Conservation (phyloP, 2,888 invertebrate genomes). For the Plagodis dolabraria region DNA sequence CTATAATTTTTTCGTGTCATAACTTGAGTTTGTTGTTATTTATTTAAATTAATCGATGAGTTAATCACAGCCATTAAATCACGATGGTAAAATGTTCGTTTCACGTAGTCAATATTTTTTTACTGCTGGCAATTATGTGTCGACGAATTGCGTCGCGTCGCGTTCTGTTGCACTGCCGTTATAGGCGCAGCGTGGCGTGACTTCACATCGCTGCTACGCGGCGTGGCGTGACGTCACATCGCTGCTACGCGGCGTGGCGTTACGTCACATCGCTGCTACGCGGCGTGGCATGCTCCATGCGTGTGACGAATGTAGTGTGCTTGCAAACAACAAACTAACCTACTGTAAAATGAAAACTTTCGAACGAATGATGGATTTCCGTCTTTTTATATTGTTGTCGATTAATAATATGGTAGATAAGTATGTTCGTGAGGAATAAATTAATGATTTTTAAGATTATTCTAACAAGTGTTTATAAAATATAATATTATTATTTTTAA, state of each 20-base stretch:
- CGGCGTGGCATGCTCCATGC: constrained; percentile 29
- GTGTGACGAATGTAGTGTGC: constrained; percentile 37
- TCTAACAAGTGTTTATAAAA: constrained; percentile 85
- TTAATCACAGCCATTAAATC: constrained; percentile 61
- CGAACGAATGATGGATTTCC: constrained; percentile 67
- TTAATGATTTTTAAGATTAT: constrained; percentile 83
- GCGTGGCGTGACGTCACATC: constrained; percentile 3
- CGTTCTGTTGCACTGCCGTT: neutral
- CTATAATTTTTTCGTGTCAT: constrained; percentile 75
- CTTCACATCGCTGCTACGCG: constrained; percentile 14
- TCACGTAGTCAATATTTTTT: constrained; percentile 44
- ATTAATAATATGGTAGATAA: constrained; percentile 75
- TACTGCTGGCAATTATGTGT: constrained; percentile 46
- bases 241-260: neutral
- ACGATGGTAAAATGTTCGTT: constrained; percentile 43
- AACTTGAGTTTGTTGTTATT: constrained; percentile 79
- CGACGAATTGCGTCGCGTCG: constrained; percentile 21
- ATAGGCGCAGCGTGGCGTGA: constrained; percentile 1
- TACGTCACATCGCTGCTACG: constrained; percentile 17
- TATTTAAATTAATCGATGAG: constrained; percentile 76
- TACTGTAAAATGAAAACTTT: constrained; percentile 48
- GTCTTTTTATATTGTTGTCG: constrained; percentile 75
- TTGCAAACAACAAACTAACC: constrained; percentile 38
- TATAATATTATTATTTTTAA: constrained; percentile 85
- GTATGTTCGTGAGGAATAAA: constrained; percentile 83